Conservation (phyloP, 2,888 invertebrate genomes). For the Luffia ferchaultella region DNA sequence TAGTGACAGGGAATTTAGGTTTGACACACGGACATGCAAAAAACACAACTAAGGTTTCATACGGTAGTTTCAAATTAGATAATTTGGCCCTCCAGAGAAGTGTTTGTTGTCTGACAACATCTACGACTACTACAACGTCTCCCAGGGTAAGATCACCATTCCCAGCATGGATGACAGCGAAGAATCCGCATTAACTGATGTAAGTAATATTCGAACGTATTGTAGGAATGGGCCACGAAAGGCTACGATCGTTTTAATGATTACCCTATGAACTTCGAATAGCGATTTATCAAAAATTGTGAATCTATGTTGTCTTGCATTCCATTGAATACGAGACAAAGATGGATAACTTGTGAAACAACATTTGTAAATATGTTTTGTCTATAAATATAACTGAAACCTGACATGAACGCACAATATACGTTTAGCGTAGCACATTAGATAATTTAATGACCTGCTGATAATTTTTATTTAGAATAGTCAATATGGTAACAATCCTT, state of each 20-base stretch:
- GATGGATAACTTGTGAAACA: too few relatives aligned
- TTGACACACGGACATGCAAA: background rate
- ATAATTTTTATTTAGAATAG: too few relatives aligned
- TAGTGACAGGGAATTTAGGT: background rate
- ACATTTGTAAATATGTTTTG: too few relatives aligned
- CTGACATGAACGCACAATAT: too few relatives aligned
- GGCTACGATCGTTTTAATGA: conserved; percentile 9
- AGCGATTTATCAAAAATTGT: too few relatives aligned
- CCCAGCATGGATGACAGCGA: conserved; percentile 95
- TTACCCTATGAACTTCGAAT: too few relatives aligned
- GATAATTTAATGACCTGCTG: too few relatives aligned
- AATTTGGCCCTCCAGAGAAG: conserved; percentile 67
- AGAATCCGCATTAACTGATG: conserved; percentile 88
- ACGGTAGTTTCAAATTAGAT: background rate
- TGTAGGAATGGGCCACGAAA: conserved; percentile 18
- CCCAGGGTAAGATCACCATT: conserved; percentile 97
- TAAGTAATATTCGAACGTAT: conserved; percentile 65
- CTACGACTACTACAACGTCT: conserved; percentile 92
- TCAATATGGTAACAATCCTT: too few relatives aligned
- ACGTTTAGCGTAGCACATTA: too few relatives aligned
- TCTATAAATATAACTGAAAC: too few relatives aligned
- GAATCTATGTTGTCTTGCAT: too few relatives aligned
- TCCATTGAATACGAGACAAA: too few relatives aligned
- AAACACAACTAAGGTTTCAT: background rate
- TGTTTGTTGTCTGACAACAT: conserved; percentile 88